These are phyloP conservation scores for Premnoplex brunnescens DNA, from an alignment of 2,797 vertebrate genomes.

Conservation along the genomic window DNA sequence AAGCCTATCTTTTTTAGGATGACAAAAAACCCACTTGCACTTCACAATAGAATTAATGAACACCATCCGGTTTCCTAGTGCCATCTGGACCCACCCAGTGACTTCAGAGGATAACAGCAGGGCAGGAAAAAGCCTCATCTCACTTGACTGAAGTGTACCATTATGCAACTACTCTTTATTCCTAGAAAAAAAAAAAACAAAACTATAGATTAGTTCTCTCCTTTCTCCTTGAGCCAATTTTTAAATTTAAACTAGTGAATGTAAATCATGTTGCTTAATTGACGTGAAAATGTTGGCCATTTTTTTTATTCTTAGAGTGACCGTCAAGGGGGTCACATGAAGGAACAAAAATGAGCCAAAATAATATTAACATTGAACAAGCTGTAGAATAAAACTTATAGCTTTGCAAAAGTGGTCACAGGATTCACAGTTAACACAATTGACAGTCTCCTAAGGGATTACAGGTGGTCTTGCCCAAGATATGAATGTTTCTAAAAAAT, in stretches of 20 bases:
- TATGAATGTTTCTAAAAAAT: not conserved
- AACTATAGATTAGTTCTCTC: not conserved
- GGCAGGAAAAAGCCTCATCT: not conserved
- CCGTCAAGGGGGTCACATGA: not conserved
- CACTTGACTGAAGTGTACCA: too few species aligned
- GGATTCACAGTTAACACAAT: not conserved
- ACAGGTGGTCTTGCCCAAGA: not conserved
- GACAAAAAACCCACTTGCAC: not conserved
- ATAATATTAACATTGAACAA: not conserved
- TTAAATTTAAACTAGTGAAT: not conserved
- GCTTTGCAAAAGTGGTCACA: not conserved
- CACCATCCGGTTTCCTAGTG: not conserved
- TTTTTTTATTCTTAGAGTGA: not conserved
- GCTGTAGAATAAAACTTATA: not conserved
- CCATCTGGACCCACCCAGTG: not conserved
- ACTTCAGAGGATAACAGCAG: not conserved
- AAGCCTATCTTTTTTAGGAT: not conserved
- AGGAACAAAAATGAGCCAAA: not conserved
- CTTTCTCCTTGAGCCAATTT: not conserved
- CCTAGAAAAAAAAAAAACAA: not conserved
- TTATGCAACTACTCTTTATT: not conserved
- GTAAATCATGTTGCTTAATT: not conserved
- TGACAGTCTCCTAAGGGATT: not conserved
- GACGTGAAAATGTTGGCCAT: not conserved
- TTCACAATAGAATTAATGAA: not conserved